phyloP scores from a whole-genome alignment of 37 sponge, comb jelly and placozoan genomes.

The Chondrosia reniformis region DNA sequence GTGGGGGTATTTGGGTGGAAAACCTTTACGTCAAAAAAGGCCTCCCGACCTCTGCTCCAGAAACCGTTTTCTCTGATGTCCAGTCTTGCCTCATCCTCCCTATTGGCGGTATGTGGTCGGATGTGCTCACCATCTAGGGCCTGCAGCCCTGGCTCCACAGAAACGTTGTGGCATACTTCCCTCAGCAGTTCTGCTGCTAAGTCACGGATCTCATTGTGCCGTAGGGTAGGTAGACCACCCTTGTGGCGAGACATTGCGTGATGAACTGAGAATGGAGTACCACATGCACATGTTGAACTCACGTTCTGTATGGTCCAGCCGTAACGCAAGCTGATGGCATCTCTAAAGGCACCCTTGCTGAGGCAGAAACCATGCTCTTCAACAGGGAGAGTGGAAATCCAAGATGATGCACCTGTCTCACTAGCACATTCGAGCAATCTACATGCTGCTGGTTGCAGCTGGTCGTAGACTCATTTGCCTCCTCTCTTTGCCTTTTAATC shows the following conservation, averaged over 20 bases:
- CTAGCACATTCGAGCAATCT: constrained; percentile 1
- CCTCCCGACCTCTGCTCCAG: constrained; percentile 6
- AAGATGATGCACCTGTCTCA: constrained; percentile 5
- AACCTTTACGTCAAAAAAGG: constrained; percentile 2
- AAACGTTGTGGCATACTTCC: not conserved
- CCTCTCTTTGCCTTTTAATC: not conserved
- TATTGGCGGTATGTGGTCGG: not conserved
- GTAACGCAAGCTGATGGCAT: constrained; percentile 6
- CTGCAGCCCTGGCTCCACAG: not conserved
- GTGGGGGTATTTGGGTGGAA: constrained; percentile 11
- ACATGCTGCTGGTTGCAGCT: too few relatives aligned
- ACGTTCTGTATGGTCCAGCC: constrained; percentile 7
- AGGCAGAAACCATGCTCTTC: constrained; percentile 12
- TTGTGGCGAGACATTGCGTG: not conserved
- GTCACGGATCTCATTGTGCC: not conserved
- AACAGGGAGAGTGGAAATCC: not conserved
- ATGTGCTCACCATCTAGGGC: not conserved
- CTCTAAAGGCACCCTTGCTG: constrained; percentile 1
- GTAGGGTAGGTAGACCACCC: not conserved
- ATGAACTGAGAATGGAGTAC: not conserved
- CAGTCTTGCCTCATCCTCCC: constrained; percentile 4
- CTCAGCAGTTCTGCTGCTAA: not conserved
- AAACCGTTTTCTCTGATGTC: constrained; percentile 1
- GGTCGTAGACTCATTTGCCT: not conserved
- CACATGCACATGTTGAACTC: not conserved